Conservation (phyloP, 2,113 vertebrate species). For the Sceloporus tristichus region DNA sequence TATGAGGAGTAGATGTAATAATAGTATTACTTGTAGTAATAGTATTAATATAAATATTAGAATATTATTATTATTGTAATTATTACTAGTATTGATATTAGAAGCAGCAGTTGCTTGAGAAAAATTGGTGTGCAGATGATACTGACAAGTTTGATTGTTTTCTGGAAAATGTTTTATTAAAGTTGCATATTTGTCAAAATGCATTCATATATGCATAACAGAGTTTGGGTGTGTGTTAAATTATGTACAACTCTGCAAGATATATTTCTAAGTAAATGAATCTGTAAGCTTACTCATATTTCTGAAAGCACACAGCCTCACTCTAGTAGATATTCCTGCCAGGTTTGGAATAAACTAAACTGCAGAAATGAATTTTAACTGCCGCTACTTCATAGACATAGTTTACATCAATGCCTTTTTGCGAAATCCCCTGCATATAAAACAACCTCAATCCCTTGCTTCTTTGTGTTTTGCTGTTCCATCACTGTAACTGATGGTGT, state of each 20-base stretch:
- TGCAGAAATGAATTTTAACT: conserved; percentile 63
- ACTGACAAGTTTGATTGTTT: neutral
- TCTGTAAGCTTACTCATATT: neutral
- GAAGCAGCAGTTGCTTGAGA: neutral
- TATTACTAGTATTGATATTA: neutral
- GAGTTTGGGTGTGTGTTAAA: neutral
- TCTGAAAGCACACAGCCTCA: conserved; percentile 29
- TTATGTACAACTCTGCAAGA: conserved; percentile 5
- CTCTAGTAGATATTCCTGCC: conserved; percentile 36
- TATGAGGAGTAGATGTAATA: neutral
- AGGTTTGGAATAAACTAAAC: conserved; percentile 41
- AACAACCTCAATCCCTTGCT: conserved; percentile 43
- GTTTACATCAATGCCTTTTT: conserved; percentile 55
- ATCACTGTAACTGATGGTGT: conserved; percentile 56
- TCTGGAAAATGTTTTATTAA: conserved; percentile 2
- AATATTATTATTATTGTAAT: too few species aligned
- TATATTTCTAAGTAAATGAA: conserved; percentile 37
- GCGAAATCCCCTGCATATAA: conserved; percentile 51
- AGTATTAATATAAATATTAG: too few species aligned
- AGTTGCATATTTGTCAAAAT: conserved; percentile 9
- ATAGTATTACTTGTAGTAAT: neutral
- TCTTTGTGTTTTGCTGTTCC: conserved; percentile 33
- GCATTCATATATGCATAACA: neutral
- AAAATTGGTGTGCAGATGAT: neutral
- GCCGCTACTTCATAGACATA: conserved; percentile 51